These are phyloP conservation scores for Ooceraea biroi DNA, from an alignment of 1,140 invertebrate species.

Conservation along the genomic window DNA sequence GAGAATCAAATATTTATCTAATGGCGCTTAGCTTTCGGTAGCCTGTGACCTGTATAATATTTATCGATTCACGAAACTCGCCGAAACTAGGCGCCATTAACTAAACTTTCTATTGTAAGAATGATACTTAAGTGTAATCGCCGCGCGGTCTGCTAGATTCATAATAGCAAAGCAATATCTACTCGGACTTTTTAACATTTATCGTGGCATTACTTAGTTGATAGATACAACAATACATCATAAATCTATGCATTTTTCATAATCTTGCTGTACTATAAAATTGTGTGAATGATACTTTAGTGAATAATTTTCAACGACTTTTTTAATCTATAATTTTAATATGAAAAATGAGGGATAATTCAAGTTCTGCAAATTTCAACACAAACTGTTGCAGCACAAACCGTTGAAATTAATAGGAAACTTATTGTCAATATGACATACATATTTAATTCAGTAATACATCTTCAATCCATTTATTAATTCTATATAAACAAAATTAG, in stretches of 20 bases:
- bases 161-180: slow-evolving; percentile 6
- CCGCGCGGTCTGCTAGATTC: slow-evolving; percentile 5
- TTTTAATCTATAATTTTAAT: neutral
- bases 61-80: slow-evolving; percentile 43
- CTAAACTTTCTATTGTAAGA: slow-evolving; percentile 53
- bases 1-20: slow-evolving; percentile 54
- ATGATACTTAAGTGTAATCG: slow-evolving; percentile 33
- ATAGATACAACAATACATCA: neutral
- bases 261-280: neutral
- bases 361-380: neutral
- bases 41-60: slow-evolving; percentile 25
- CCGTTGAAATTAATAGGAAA: neutral
- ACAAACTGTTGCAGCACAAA: neutral
- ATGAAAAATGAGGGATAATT: neutral
- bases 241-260: slow-evolving; percentile 13
- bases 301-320: neutral
- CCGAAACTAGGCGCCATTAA: slow-evolving; percentile 46
- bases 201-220: slow-evolving; percentile 7
- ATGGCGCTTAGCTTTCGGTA: slow-evolving; percentile 12
- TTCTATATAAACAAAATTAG: neutral
- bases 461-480: no score
- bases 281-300: neutral
- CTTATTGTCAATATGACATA: neutral
- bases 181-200: neutral
- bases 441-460: slow-evolving; percentile 5